These are phyloP conservation scores for Pelochelys cantorii DNA, from an alignment of 2,797 vertebrate species.

Conservation along the genomic window DNA sequence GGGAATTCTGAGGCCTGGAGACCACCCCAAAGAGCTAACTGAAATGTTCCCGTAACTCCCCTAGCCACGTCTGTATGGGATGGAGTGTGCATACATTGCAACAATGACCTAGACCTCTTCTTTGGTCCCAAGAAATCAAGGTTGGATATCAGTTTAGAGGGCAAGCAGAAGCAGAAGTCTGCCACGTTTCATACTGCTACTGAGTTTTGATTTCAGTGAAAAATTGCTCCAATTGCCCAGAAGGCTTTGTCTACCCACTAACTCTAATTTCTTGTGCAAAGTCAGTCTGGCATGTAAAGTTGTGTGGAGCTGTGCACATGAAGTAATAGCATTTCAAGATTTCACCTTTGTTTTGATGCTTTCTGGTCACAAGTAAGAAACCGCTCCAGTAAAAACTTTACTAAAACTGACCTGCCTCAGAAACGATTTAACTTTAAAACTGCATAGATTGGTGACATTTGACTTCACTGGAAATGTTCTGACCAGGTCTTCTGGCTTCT, in stretches of 20 bases:
- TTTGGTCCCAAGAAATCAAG: rapidly evolving
- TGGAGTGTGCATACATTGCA: no score
- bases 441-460: background rate
- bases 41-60: no score
- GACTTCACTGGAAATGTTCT: background rate
- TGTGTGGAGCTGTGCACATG: background rate
- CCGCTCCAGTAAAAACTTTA: background rate
- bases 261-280: conserved; percentile 1
- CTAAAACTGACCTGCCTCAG: background rate
- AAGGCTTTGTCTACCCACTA: background rate
- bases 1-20: no score
- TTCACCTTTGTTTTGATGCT: background rate
- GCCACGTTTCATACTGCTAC: background rate
- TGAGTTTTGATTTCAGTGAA: background rate
- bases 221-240: background rate
- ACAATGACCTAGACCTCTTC: background rate
- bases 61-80: no score
- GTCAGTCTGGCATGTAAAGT: conserved; percentile 21
- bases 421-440: background rate
- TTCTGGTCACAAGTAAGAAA: background rate
- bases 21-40: no score
- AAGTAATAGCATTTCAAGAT: background rate
- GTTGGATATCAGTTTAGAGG: background rate
- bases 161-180: background rate
- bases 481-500: background rate